phyloP scores from a whole-genome alignment of 2,797 vertebrate species.

The Hydrocynus forskahlii region DNA sequence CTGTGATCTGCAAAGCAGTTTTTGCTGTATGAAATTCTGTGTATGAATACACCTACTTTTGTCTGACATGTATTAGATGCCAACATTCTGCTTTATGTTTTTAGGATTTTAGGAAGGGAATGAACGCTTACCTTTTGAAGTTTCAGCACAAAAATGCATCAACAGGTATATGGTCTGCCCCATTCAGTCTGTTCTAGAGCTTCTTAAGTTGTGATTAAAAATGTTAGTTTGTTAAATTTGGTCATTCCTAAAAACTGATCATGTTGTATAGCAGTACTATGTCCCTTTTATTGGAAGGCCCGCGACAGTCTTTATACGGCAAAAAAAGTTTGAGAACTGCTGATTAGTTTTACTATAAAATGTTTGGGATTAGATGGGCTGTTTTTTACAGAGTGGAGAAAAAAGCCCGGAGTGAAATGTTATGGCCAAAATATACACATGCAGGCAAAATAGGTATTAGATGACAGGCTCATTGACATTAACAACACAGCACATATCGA shows the following conservation, averaged over 20 bases:
- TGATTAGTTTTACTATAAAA: background rate
- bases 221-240: too few relatives aligned
- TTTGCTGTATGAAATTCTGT: background rate
- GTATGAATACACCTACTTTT: background rate
- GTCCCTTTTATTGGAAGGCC: too few relatives aligned
- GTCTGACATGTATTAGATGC: background rate
- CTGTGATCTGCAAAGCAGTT: conserved; percentile 11
- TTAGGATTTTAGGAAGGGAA: conserved; percentile 98
- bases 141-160: conserved; percentile 98
- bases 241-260: too few relatives aligned
- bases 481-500: background rate
- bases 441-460: too few relatives aligned
- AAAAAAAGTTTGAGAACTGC: too few relatives aligned
- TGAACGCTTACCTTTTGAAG: conserved; percentile 95
- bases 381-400: too few relatives aligned
- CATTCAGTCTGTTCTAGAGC: background rate
- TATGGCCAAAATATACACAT: too few relatives aligned
- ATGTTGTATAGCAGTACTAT: too few relatives aligned
- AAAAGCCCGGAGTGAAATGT: background rate
- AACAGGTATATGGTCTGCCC: conserved; percentile 83
- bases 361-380: background rate
- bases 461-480: background rate
- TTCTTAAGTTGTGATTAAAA: background rate
- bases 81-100: conserved; percentile 25
- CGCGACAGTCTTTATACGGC: too few relatives aligned